phyloP scores from a whole-genome alignment of 2,113 vertebrate species.

The Oncorhynchus mykiss region DNA sequence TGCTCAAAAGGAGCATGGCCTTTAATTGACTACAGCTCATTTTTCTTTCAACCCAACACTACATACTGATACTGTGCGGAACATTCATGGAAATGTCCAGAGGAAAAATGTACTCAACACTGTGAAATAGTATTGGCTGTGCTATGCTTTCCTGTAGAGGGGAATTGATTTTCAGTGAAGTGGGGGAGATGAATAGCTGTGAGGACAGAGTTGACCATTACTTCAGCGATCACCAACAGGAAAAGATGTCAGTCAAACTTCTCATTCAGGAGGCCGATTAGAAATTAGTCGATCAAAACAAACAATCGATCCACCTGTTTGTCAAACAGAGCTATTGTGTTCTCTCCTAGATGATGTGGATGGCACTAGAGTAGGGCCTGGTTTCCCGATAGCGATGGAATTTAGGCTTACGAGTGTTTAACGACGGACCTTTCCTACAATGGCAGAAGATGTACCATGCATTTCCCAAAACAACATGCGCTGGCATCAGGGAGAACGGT shows the following conservation, averaged over 20 bases:
- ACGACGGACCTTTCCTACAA: too few relatives aligned
- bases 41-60: not conserved
- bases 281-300: not conserved
- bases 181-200: conserved; percentile 7
- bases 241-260: not conserved
- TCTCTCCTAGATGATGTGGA: too few relatives aligned
- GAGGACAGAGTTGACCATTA: not conserved
- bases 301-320: not conserved
- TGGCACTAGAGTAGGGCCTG: too few relatives aligned
- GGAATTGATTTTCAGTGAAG: conserved; percentile 8
- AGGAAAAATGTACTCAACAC: not conserved
- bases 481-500: too few relatives aligned
- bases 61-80: not conserved
- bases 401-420: too few relatives aligned
- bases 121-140: not conserved
- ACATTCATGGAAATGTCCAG: not conserved
- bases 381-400: too few relatives aligned
- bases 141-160: not conserved
- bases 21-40: not conserved
- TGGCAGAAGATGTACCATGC: too few relatives aligned
- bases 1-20: not conserved
- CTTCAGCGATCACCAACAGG: not conserved
- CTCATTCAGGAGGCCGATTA: not conserved
- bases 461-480: too few relatives aligned
- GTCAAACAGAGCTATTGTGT: not conserved